phyloP scores from a whole-genome alignment of 2,113 vertebrate species.

The Trogon surrucura region DNA sequence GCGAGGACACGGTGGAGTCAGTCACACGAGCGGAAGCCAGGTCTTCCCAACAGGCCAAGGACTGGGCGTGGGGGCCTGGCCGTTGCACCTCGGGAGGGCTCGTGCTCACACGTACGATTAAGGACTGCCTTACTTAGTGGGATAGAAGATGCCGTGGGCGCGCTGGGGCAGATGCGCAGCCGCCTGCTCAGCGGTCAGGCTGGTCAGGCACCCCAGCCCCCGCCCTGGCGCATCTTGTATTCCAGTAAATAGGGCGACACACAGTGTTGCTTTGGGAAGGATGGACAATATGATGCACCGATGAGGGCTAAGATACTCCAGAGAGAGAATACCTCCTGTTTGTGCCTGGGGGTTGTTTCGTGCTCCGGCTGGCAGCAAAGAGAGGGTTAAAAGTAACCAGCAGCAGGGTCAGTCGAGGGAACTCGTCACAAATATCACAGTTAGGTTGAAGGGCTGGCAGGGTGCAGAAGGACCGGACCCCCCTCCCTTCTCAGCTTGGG shows the following conservation, averaged over 20 bases:
- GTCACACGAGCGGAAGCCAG: conserved; percentile 28
- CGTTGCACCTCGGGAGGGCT: conserved; percentile 12
- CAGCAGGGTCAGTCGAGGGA: conserved; percentile 75
- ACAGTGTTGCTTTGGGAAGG: conserved; percentile 40
- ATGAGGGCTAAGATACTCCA: conserved; percentile 61
- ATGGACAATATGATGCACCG: conserved; percentile 38
- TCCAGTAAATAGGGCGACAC: conserved; percentile 64
- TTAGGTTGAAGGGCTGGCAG: neutral
- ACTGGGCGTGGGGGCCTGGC: neutral
- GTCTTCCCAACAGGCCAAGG: conserved; percentile 26
- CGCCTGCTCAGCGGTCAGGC: neutral
- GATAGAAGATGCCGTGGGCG: conserved; percentile 42
- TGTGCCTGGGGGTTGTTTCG: conserved; percentile 93
- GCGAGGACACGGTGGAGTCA: neutral
- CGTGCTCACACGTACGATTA: conserved; percentile 26
- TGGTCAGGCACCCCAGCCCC: conserved; percentile 5
- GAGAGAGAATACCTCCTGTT: conserved; percentile 92
- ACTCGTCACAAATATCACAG: conserved; percentile 28
- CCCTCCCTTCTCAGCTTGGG: neutral
- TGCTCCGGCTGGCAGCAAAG: conserved; percentile 89
- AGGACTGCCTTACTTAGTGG: conserved; percentile 39
- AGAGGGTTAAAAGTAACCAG: conserved; percentile 79
- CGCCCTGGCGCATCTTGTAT: conserved; percentile 47
- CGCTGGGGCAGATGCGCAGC: neutral
- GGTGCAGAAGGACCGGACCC: neutral